phyloP scores from a whole-genome alignment of 2,797 vertebrate species.

The Mormyrops boulengeri region DNA sequence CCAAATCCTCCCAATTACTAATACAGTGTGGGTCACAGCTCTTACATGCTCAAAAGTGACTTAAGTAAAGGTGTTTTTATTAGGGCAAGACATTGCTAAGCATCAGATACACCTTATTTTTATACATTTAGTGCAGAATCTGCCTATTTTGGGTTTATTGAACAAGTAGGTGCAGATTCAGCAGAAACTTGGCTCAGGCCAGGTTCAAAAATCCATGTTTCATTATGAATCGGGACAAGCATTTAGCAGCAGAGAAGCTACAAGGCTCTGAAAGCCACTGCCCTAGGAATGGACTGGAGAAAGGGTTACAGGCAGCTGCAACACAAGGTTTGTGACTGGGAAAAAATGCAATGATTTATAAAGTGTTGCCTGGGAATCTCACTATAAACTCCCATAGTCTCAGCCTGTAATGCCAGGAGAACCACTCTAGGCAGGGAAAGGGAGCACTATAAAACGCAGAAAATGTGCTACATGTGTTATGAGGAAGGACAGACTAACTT shows the following conservation, averaged over 20 bases:
- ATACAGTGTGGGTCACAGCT: not conserved
- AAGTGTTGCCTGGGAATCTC: not conserved
- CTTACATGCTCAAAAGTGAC: not conserved
- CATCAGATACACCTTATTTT: not conserved
- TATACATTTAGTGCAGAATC: not conserved
- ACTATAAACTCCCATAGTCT: not conserved
- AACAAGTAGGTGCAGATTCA: not conserved
- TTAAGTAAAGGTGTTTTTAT: not conserved
- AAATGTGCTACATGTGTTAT: constrained; percentile 1
- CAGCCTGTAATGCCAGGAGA: not conserved
- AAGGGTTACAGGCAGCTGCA: not conserved
- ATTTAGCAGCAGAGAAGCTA: not conserved
- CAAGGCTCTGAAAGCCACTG: not conserved
- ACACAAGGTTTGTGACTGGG: not conserved
- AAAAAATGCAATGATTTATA: not conserved
- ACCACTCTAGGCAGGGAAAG: not conserved
- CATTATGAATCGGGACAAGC: not conserved
- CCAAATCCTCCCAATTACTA: not conserved
- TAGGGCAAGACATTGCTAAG: not conserved
- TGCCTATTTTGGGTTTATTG: not conserved
- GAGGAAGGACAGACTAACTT: not conserved
- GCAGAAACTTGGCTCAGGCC: not conserved
- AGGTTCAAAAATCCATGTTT: not conserved
- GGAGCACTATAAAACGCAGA: not conserved
- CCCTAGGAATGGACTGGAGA: not conserved